A percentile compares a stretch with the other conserved stretches of the same genome.
Conservation (phyloP, 2,113 vertebrate species). For the Dromaius novaehollandiae region DNA sequence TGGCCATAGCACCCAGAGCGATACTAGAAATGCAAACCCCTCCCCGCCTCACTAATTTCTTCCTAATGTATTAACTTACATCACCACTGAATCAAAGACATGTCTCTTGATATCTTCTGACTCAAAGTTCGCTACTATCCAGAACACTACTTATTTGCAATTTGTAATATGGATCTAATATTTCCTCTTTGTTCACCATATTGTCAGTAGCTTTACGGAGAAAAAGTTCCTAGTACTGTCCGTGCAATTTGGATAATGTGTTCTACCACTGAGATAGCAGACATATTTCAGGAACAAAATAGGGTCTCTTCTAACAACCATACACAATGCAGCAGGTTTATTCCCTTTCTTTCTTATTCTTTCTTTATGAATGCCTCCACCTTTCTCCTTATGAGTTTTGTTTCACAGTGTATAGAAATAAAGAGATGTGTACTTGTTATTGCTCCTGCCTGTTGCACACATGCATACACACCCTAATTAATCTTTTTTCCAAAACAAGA, state of each 20-base stretch:
- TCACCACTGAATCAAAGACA: neutral
- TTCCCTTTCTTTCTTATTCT: neutral
- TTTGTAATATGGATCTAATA: neutral
- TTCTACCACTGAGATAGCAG: neutral
- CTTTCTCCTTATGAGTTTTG: neutral
- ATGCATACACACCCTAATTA: neutral
- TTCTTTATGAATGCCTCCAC: neutral
- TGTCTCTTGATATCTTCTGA: neutral
- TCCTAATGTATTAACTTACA: neutral
- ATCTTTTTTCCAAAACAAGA: neutral
- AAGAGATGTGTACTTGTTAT: neutral
- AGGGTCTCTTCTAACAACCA: neutral
- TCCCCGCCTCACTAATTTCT: neutral
- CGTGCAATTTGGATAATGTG: neutral
- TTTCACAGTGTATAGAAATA: neutral
- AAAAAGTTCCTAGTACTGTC: neutral
- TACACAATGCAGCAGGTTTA: neutral
- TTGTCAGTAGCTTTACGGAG: neutral
- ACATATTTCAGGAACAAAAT: neutral
- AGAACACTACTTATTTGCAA: neutral
- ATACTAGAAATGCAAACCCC: neutral
- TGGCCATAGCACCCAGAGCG: neutral
- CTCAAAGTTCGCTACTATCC: rapidly evolving
- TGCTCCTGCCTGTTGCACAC: neutral
- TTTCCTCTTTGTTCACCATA: neutral